Percentiles rank a stretch among this genome's conserved stretches.
phyloP scores from a whole-genome alignment of 2,797 vertebrate genomes.

The Jordanella pulchra region DNA sequence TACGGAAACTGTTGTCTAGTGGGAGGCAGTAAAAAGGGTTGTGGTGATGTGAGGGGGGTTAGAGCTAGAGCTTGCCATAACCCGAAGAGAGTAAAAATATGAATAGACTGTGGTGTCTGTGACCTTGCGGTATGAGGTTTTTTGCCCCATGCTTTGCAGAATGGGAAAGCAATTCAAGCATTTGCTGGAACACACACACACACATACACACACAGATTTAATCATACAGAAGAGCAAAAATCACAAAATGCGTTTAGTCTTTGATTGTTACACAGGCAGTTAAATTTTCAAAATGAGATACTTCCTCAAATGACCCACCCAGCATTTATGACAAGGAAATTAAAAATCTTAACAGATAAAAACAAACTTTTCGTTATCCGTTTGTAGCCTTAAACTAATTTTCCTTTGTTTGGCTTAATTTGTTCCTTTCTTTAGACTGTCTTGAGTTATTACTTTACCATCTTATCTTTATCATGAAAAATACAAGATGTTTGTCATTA shows the following conservation, averaged over 20 bases:
- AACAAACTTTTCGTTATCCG: slow-evolving; percentile 4
- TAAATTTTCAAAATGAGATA: slow-evolving; percentile 18
- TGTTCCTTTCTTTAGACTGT: not conserved
- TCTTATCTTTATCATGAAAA: not conserved
- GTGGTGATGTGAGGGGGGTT: slow-evolving; percentile 26
- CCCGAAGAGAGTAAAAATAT: slow-evolving; percentile 65
- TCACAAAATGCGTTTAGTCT: slow-evolving; percentile 4
- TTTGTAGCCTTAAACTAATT: not conserved
- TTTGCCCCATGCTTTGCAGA: slow-evolving; percentile 42
- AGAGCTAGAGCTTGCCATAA: slow-evolving; percentile 46
- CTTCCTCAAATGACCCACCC: slow-evolving; percentile 3
- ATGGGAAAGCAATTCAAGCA: slow-evolving; percentile 52
- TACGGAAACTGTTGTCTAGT: slow-evolving; percentile 61
- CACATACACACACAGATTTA: slow-evolving; percentile 3
- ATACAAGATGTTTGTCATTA: not conserved
- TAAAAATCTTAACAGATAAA: not conserved
- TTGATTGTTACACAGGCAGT: not conserved
- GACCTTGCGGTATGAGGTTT: slow-evolving; percentile 75
- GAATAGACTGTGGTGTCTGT: slow-evolving; percentile 60
- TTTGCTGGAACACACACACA: slow-evolving; percentile 25
- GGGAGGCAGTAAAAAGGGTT: slow-evolving; percentile 64
- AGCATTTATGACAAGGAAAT: slow-evolving; percentile 12
- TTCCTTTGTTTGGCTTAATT: not conserved
- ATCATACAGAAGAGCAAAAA: slow-evolving; percentile 1
- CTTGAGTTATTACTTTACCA: not conserved